Conservation (phyloP, 92 coral and sea anemone species). For the Anthopleura xanthogrammica region DNA sequence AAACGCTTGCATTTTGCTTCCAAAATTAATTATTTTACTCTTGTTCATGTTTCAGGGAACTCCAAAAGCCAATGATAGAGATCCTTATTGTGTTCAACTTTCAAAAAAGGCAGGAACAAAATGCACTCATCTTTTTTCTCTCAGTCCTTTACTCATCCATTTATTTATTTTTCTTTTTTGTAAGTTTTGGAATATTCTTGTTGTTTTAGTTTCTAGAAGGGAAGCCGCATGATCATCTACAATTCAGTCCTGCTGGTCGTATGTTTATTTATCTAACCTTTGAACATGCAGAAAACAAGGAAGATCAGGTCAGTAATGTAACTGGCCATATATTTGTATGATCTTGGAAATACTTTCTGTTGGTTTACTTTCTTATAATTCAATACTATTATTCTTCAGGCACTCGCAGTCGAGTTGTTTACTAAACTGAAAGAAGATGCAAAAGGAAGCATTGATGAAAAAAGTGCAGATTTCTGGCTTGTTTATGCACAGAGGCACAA, state of each 20-base stretch:
- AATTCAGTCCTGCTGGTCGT: conserved; percentile 50
- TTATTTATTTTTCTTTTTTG: neutral
- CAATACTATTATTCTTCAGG: conserved; percentile 5
- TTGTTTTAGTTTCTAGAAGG: conserved; percentile 54
- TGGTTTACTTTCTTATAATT: neutral
- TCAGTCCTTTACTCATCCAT: neutral
- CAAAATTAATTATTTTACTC: neutral
- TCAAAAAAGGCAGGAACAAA: conserved; percentile 41
- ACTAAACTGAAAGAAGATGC: conserved; percentile 50
- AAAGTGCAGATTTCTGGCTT: conserved; percentile 13
- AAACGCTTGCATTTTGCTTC: neutral
- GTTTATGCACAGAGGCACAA: conserved; percentile 54
- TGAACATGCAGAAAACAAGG: conserved; percentile 75
- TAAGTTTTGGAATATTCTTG: neutral
- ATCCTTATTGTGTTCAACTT: conserved; percentile 49
- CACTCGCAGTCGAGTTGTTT: conserved; percentile 44
- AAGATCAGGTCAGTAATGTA: conserved; percentile 41
- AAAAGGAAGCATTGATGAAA: conserved; percentile 44
- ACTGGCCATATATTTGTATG: neutral
- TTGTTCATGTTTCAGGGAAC: conserved; percentile 31
- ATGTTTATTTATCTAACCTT: conserved; percentile 62
- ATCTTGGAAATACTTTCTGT: neutral
- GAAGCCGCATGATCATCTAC: conserved; percentile 62
- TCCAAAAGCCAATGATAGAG: conserved; percentile 37
- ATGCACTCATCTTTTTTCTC: neutral